phyloP scores from a whole-genome alignment of 64 coral and sea anemone species.

The Orbicella faveolata region DNA sequence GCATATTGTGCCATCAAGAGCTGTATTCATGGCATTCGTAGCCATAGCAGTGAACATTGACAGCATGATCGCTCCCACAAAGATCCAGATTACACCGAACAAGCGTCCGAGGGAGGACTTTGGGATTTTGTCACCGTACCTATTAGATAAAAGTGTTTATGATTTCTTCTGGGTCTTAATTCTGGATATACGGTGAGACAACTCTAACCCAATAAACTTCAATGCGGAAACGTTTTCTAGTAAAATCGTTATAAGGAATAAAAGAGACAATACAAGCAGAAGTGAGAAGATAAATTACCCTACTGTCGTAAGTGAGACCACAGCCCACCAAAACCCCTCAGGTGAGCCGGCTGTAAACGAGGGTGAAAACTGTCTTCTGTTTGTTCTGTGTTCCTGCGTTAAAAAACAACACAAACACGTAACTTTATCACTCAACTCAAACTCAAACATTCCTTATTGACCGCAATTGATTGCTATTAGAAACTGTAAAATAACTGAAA shows the following conservation, averaged over 20 bases:
- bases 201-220: too few relatives aligned
- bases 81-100: conserved; percentile 88
- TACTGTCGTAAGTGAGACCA: conserved; percentile 44
- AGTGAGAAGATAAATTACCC: not conserved
- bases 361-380: not conserved
- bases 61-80: conserved; percentile 68
- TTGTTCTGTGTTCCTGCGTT: conserved; percentile 6
- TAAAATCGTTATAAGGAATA: too few relatives aligned
- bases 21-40: conserved; percentile 64
- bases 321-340: conserved; percentile 36
- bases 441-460: too few relatives aligned
- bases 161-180: too few relatives aligned
- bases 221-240: too few relatives aligned
- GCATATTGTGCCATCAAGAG: conserved; percentile 24
- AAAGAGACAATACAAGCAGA: too few relatives aligned
- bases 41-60: conserved; percentile 89
- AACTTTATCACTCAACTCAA: too few relatives aligned
- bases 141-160: not conserved
- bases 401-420: not conserved
- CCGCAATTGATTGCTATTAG: too few relatives aligned
- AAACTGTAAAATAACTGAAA: too few relatives aligned
- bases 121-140: conserved; percentile 88
- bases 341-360: conserved; percentile 13
- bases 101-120: conserved; percentile 69
- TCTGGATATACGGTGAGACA: too few relatives aligned